These are phyloP conservation scores for Drosophila nikananu DNA, from an alignment of 1,140 invertebrate genomes.

Conservation along the genomic window DNA sequence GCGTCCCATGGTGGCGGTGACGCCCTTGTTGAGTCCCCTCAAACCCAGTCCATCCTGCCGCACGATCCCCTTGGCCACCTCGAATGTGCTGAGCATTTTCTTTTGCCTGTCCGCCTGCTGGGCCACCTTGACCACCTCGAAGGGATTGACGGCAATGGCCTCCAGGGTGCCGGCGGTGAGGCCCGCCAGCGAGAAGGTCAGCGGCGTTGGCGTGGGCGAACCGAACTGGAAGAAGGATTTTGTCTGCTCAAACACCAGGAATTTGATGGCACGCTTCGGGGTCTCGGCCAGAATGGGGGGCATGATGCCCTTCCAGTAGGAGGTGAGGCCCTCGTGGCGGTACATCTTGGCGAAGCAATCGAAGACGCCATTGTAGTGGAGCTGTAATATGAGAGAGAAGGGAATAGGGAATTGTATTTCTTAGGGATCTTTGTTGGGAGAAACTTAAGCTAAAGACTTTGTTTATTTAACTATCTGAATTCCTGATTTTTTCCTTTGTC, in stretches of 20 bases:
- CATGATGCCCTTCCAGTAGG: conserved; percentile 96
- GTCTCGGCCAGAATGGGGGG: conserved; percentile 97
- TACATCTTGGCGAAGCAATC: conserved; percentile 97
- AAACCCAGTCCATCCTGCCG: conserved; percentile 90
- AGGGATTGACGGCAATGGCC: conserved; percentile 96
- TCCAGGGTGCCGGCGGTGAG: conserved; percentile 94
- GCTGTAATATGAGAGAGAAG: conserved; percentile 17
- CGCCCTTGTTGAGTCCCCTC: conserved; percentile 93
- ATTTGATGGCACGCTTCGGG: conserved; percentile 97
- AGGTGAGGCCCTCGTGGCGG: conserved; percentile 91
- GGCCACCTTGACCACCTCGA: conserved; percentile 97
- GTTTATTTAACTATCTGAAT: not conserved
- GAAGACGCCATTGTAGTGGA: conserved; percentile 91
- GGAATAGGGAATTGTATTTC: not conserved
- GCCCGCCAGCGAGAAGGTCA: conserved; percentile 95
- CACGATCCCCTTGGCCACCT: conserved; percentile 92
- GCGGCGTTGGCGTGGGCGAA: conserved; percentile 89
- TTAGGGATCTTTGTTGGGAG: not conserved
- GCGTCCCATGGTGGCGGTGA: conserved; percentile 93
- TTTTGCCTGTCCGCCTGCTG: conserved; percentile 89
- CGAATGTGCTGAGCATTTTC: conserved; percentile 90
- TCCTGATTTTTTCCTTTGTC: not conserved
- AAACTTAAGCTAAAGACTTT: not conserved
- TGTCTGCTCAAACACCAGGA: conserved; percentile 97
- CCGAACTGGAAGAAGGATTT: conserved; percentile 94